These are phyloP conservation scores for Anthrax anthrax DNA, from an alignment of 2,888 invertebrate genomes.

Conservation along the genomic window DNA sequence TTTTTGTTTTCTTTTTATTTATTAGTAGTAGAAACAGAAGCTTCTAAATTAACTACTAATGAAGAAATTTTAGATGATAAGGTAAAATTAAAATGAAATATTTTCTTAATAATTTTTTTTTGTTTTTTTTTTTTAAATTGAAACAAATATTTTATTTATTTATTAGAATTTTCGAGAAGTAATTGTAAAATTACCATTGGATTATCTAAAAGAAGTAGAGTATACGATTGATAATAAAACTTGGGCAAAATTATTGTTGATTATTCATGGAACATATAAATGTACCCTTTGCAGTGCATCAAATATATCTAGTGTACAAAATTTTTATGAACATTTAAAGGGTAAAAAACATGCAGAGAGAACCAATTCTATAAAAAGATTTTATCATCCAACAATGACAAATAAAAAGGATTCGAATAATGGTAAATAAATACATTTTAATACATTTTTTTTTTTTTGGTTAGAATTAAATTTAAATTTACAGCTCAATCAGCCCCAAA, in stretches of 20 bases:
- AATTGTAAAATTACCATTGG: constrained; percentile 1
- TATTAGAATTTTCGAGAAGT: not conserved
- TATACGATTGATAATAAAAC: not conserved
- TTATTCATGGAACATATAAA: not conserved
- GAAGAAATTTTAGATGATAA: no score
- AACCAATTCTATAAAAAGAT: constrained; percentile 15
- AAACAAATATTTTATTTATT: no score
- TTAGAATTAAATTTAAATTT: no score
- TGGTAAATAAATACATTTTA: no score
- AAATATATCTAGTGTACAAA: not conserved
- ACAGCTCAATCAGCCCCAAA: no score
- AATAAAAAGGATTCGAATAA: not conserved
- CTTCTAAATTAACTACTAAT: no score
- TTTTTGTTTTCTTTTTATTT: no score
- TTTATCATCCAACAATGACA: constrained; percentile 10
- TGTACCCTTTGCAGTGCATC: not conserved
- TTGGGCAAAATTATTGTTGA: not conserved
- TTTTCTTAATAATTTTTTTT: no score
- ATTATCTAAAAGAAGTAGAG: constrained; percentile 2
- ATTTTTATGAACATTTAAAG: constrained; percentile 20
- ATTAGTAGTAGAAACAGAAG: no score
- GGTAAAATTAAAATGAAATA: no score
- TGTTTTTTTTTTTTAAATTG: no score
- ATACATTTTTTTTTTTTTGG: no score
- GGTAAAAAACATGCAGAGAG: constrained; percentile 23